These are phyloP conservation scores for Taeniopygia guttata DNA, from an alignment of 2,797 vertebrate species.

Conservation along the genomic window DNA sequence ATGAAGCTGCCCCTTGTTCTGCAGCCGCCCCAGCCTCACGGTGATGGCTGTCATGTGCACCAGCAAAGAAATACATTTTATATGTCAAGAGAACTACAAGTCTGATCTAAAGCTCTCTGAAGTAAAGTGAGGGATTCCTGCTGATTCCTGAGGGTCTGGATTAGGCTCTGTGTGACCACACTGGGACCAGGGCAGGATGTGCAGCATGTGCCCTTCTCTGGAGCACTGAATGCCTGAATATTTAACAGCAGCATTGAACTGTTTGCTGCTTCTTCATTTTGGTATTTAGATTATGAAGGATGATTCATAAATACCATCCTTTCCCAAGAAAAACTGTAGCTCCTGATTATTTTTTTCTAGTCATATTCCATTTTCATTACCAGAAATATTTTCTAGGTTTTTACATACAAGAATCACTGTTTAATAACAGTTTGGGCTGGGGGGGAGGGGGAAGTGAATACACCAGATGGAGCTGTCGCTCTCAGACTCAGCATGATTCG, in stretches of 20 bases:
- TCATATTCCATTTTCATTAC: neutral
- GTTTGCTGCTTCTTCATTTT: neutral
- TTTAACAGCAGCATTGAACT: neutral
- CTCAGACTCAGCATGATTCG: constrained; percentile 3
- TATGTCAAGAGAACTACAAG: neutral
- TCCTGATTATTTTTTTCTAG: neutral
- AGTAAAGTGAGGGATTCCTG: neutral
- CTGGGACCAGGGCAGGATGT: neutral
- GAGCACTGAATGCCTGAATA: neutral
- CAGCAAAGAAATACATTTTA: neutral
- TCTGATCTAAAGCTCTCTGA: neutral
- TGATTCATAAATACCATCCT: neutral
- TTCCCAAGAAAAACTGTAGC: neutral
- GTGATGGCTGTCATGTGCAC: accelerated
- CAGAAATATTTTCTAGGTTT: neutral
- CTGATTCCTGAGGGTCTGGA: neutral
- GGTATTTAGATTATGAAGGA: neutral
- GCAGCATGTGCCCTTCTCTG: neutral
- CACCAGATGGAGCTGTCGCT: constrained; percentile 63
- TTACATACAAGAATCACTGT: neutral
- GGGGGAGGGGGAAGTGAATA: neutral
- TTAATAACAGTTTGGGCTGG: neutral
- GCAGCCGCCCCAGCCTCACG: accelerated
- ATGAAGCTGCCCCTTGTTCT: neutral
- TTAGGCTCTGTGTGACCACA: neutral